Conservation (phyloP, 2,888 invertebrate species). For the Mayetiola destructor region DNA sequence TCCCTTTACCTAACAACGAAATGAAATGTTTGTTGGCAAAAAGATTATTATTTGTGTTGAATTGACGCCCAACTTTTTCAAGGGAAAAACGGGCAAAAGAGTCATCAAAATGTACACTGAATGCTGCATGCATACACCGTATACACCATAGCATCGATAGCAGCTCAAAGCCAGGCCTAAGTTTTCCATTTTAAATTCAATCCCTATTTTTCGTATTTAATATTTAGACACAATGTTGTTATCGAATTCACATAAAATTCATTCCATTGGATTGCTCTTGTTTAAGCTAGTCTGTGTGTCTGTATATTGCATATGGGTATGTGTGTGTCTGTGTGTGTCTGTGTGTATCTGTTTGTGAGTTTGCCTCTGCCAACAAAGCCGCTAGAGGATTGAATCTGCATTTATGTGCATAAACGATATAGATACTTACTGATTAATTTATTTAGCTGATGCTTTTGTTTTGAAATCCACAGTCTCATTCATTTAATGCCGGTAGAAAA, state of each 20-base stretch:
- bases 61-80: conserved; percentile 1
- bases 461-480: background rate
- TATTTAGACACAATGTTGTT: conserved; percentile 11
- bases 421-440: conserved; percentile 13
- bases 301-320: background rate
- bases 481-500: conserved; percentile 3
- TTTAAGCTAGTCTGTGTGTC: no score
- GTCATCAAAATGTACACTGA: no score
- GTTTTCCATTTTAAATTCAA: background rate
- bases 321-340: no score
- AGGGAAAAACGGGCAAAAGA: background rate
- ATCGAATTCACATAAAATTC: background rate
- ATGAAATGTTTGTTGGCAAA: conserved; percentile 3
- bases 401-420: conserved; percentile 4
- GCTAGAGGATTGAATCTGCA: background rate
- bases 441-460: conserved; percentile 12
- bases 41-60: conserved; percentile 13
- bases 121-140: no score
- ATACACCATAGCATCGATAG: conserved; percentile 4
- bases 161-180: background rate
- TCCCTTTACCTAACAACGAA: no score
- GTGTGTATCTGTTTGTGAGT: no score
- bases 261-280: background rate
- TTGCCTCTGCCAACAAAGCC: no score
- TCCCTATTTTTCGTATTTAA: conserved; percentile 10